These are phyloP conservation scores for Caretta caretta DNA, from an alignment of 2,113 vertebrate genomes.

Conservation along the genomic window DNA sequence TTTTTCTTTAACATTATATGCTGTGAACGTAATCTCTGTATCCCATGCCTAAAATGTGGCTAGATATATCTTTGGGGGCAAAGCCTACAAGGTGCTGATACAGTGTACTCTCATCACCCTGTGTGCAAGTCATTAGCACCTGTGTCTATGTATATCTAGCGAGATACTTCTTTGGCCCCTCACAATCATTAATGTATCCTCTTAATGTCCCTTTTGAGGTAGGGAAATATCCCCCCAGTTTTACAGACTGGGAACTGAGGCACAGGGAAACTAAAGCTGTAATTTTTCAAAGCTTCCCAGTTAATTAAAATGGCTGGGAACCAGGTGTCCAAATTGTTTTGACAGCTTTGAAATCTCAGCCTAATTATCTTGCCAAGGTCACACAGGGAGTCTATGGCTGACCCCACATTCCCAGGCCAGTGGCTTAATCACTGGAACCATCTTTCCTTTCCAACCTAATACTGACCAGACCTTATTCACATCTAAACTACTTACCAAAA, in stretches of 20 bases:
- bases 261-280: constrained; percentile 63
- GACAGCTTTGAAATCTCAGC: constrained; percentile 69
- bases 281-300: constrained; percentile 72
- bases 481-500: constrained; percentile 59
- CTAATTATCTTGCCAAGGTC: constrained; percentile 73
- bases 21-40: background rate
- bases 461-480: constrained; percentile 68
- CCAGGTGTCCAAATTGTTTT: constrained; percentile 73
- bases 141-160: background rate
- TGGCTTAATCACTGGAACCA: constrained; percentile 67
- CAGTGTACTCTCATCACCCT: fast-evolving
- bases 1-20: no score
- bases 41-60: background rate
- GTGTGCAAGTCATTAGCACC: background rate
- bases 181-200: constrained; percentile 12
- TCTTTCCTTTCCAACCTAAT: constrained; percentile 65
- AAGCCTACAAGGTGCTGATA: fast-evolving
- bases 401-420: constrained; percentile 68
- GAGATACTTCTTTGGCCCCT: background rate
- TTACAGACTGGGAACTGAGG: constrained; percentile 63
- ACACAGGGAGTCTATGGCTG: constrained; percentile 65
- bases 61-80: background rate
- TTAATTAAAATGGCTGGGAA: constrained; percentile 75
- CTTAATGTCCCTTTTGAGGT: background rate
- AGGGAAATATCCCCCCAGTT: constrained; percentile 51